Evolutionary conservation across 2,113 vertebrate species (phyloP), one percentile per base, ranked within the genome.

Genomic region (Mystacornis crossleyi): DNA sequence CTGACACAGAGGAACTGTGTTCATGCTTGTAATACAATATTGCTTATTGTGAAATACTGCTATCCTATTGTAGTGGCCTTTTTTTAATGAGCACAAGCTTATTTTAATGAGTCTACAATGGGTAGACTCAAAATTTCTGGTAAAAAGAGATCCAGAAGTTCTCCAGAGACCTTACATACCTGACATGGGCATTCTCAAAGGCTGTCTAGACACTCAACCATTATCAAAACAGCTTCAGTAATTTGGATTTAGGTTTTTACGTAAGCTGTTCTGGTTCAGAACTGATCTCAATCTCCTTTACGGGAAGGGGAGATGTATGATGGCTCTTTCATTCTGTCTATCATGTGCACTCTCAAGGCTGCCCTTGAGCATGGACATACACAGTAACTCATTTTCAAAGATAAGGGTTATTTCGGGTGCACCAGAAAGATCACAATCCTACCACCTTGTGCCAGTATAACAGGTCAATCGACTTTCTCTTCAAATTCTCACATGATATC

Each of bases 281-380:
- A 79, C 16, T 53, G n/a, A 85, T 81, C 5, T 50, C 67, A 15
- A 4, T 33, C 31, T 86, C 28, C 24, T 48, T 33, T 66, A 53
- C 1, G 7, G 13, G 57, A 53, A 84, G 79, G 8, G 21, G 14
- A 79, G 29, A 54, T 0, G 0, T 29, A 43, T 2, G 5, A 57
- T 40, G 28, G 31, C 11, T 82, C 88, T 67, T 58, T 77, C 16
- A 51, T 65, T 77, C 33, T 81, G 18, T 33, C 36, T 14, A 17
- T 26, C 24, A 50, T 43, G 17, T 28, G 25, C 42, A 48, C 40
- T 81, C 64, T 75, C 36, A 64, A 43, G 33, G 43, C 24, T 84
- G 31, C 53, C 64, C 75, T 83, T 75, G 34, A 81, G 43, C 33
- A 43, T 2, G 26, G n/a, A 25, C 50, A 73, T 18, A 62, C 9